A percentile compares a stretch with the other conserved stretches of the same genome.
These are phyloP conservation scores for Drosophila gaucha DNA, from an alignment of 2,888 invertebrate genomes.

Conservation along the genomic window DNA sequence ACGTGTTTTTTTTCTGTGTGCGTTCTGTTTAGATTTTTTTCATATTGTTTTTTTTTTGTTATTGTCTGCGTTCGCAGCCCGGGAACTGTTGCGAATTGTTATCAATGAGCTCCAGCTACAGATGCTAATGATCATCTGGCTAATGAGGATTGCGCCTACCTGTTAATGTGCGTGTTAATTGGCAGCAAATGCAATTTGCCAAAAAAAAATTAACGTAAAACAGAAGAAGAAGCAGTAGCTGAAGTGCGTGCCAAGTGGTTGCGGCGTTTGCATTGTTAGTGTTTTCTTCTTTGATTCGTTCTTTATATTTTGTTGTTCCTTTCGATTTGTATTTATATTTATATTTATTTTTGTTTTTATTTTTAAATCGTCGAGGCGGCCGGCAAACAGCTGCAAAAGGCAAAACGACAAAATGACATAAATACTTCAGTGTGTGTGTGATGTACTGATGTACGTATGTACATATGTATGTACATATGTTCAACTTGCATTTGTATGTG, in stretches of 20 bases:
- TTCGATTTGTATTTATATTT: constrained; percentile 26
- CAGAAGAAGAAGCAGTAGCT: constrained; percentile 1
- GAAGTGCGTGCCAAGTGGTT: constrained; percentile 42
- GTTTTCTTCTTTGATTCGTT: constrained; percentile 20
- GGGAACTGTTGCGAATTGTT: constrained; percentile 29
- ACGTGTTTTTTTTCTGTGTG: constrained; percentile 38
- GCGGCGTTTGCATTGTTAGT: constrained; percentile 39
- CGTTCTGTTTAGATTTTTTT: constrained; percentile 26
- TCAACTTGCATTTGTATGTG: too few species aligned
- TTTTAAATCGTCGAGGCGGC: constrained; percentile 47
- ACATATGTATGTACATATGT: neutral
- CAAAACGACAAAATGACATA: constrained; percentile 41
- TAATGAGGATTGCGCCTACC: constrained; percentile 36
- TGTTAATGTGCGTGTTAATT: constrained; percentile 33
- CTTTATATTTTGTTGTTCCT: constrained; percentile 28
- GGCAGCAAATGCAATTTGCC: constrained; percentile 43
- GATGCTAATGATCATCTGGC: constrained; percentile 10
- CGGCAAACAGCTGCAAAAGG: constrained; percentile 60
- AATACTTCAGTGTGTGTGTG: constrained; percentile 16
- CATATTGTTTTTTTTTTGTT: constrained; percentile 8
- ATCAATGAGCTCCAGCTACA: constrained; percentile 32
- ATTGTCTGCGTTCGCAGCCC: constrained; percentile 13
- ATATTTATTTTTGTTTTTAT: constrained; percentile 48
- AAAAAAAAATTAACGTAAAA: constrained; percentile 8
- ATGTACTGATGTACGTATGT: constrained; percentile 1